Percentiles rank a stretch among this genome's conserved stretches.
Conservation (phyloP, 2,888 invertebrate species). For the Morinoia aosen region DNA sequence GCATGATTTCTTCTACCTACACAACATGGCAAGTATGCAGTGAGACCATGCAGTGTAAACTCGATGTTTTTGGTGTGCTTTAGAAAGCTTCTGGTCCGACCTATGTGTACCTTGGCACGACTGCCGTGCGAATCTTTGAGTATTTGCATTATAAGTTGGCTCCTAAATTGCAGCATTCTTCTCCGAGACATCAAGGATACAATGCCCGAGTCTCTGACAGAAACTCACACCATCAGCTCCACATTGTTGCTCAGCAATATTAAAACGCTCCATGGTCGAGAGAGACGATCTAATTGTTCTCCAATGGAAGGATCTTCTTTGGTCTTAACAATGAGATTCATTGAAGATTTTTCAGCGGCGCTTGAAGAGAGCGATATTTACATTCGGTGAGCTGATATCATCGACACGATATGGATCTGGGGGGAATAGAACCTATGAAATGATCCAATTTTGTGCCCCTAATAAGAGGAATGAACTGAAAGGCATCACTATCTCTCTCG, state of each 20-base stretch:
- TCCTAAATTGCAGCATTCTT: constrained; percentile 50
- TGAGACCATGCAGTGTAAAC: too few species aligned
- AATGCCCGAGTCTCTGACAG: constrained; percentile 37
- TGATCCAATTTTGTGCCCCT: constrained; percentile 44
- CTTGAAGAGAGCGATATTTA: constrained; percentile 33
- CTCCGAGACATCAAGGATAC: constrained; percentile 12
- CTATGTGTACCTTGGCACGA: not conserved
- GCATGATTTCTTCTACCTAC: not conserved
- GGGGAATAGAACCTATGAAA: constrained; percentile 16
- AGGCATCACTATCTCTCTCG: not conserved
- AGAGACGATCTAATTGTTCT: constrained; percentile 52
- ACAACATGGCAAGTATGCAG: not conserved
- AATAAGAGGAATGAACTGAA: constrained; percentile 37
- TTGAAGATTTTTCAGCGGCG: constrained; percentile 35
- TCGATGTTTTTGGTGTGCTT: not conserved
- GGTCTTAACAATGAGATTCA: constrained; percentile 33
- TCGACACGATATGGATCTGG: constrained; percentile 43
- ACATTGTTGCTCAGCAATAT: constrained; percentile 48
- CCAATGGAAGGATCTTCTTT: constrained; percentile 27
- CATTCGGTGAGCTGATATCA: constrained; percentile 41
- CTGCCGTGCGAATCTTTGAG: not conserved
- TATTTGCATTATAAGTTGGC: constrained; percentile 51
- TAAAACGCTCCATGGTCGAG: constrained; percentile 40
- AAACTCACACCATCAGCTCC: constrained; percentile 51
- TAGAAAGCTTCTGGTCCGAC: not conserved